phyloP scores from a whole-genome alignment of 2,113 vertebrate genomes.

The Todiramphus chloris region DNA sequence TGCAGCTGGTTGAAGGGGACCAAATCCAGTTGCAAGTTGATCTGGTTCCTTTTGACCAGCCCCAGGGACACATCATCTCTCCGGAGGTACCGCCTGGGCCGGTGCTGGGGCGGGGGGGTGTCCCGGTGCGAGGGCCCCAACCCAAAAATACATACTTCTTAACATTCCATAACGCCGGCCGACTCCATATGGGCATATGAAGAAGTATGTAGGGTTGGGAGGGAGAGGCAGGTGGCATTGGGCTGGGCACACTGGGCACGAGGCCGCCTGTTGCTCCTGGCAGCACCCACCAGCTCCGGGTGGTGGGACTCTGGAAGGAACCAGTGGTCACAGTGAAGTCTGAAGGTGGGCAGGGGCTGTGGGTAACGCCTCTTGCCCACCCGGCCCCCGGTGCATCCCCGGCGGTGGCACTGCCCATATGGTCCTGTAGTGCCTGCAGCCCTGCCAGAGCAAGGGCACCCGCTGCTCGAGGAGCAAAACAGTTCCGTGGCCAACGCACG shows the following conservation, averaged over 20 bases:
- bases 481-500: fast-evolving
- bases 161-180: slow-evolving; percentile 75
- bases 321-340: fast-evolving
- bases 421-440: fast-evolving
- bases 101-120: background rate
- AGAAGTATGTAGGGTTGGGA: slow-evolving; percentile 77
- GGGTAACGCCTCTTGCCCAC: background rate
- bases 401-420: fast-evolving
- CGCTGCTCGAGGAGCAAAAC: fast-evolving
- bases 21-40: slow-evolving; percentile 76
- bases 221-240: background rate
- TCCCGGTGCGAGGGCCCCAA: background rate
- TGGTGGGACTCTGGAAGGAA: background rate
- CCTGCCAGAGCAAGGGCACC: fast-evolving
- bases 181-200: slow-evolving; percentile 78
- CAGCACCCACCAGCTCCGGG: fast-evolving
- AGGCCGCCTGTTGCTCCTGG: fast-evolving
- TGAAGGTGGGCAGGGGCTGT: fast-evolving
- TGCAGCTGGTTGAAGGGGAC: slow-evolving; percentile 81
- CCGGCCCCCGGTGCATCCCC: fast-evolving
- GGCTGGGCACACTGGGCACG: fast-evolving
- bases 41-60: slow-evolving; percentile 82
- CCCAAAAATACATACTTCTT: slow-evolving; percentile 78
- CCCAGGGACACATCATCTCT: slow-evolving; percentile 36
- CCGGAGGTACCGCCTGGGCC: background rate